A percentile compares a stretch with the other conserved stretches of the same genome.
These are phyloP conservation scores for Phalacrocorax pelagicus DNA, from an alignment of 2,113 vertebrate genomes.

Conservation along the genomic window DNA sequence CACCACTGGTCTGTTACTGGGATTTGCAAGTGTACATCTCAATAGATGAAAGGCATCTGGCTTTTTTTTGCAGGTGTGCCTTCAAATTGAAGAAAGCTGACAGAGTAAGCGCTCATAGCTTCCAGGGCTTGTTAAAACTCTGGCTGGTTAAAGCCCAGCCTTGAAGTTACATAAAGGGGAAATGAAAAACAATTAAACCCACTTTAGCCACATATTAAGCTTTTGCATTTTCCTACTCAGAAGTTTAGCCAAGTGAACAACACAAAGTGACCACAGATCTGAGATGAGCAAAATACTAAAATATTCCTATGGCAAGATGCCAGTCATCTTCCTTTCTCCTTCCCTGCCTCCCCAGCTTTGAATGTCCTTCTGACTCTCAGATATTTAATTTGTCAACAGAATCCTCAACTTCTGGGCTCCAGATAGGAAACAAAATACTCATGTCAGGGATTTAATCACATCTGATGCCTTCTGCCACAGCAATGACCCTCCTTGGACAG, in stretches of 20 bases:
- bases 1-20: background rate
- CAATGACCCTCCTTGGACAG: background rate
- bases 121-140: background rate
- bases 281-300: background rate
- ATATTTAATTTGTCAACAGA: background rate
- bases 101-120: background rate
- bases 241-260: background rate
- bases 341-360: background rate
- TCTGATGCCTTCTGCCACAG: background rate
- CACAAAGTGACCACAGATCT: background rate
- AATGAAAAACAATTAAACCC: background rate
- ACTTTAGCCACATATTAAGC: background rate
- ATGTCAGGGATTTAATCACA: background rate
- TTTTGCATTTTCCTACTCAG: background rate
- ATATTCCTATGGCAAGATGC: background rate
- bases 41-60: background rate
- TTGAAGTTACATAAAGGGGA: background rate
- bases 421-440: background rate
- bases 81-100: background rate
- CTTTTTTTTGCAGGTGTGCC: background rate
- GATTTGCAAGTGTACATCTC: background rate
- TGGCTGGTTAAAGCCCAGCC: background rate
- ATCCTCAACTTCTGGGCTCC: background rate
- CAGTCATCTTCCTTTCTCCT: background rate
- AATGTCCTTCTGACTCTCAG: background rate